Evolutionary conservation across 2,888 invertebrate species (phyloP), one percentile per base, ranked within the genome.

Genomic region (Leptinotarsa peninsularis): DNA sequence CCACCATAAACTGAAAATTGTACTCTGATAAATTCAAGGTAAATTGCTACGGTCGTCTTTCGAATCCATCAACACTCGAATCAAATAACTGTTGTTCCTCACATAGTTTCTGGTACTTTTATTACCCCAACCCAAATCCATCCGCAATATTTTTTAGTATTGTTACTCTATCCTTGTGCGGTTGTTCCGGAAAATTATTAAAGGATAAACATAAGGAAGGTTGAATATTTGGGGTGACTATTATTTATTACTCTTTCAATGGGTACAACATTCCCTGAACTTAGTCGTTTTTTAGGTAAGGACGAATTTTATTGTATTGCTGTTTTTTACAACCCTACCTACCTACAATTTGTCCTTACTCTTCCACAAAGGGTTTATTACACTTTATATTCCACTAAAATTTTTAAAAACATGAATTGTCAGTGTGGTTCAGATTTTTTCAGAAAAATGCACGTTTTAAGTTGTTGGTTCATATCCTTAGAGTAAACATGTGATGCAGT

Each of bases 321-420:
- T 23, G 49, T 71, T 75, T 81, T 83, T 83, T 84, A 84, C 83
- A 83, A 83, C 79, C 81, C 83, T 81, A 82, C 77, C 76, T 76
- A 80, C 76, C 76, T 73, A 79, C 79, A 81, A 76, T 76, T 66
- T 76, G 75, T 77, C 78, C 76, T 81, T 76, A 80, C 72, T 79
- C 76, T 77, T 78, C 77, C 70, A 81, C 80, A 82, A 82, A 83
- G 83, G 84, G 83, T 83, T 84, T 83, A 81, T 78, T 78, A 77
- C 54, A 49, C 70, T 74, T 67, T 72, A 50, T 67, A 63, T 70
- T 74, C 49, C 63, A 60, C 27, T 66, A 4, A 21, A n/a, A 54
- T 60, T 5, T 18, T 4, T 18, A 4, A n/a, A 56, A 66, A 72
- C 21, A 56, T 21, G 18, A 4, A 52, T 50, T 50, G 33, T 54